Evolutionary conservation across 1,140 invertebrate genomes (phyloP).

Genomic region (Neodiprion lecontei): DNA sequence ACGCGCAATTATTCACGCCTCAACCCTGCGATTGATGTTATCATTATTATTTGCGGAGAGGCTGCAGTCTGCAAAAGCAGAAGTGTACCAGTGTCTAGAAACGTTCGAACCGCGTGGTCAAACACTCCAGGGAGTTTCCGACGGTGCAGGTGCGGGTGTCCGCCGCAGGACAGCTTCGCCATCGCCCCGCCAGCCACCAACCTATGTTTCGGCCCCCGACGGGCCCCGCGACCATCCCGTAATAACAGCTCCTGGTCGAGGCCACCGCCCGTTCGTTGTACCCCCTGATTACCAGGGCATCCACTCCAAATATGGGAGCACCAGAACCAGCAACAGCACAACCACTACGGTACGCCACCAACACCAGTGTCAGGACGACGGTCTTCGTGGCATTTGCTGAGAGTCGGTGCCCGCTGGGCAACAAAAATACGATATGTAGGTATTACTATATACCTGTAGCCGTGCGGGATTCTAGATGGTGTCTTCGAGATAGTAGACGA

Average conservation of each 20-base stretch:
- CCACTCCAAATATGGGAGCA: constrained; percentile 15
- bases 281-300: constrained; percentile 13
- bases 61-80: not conserved
- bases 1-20: not conserved
- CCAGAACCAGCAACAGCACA: not conserved
- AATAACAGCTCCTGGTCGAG: constrained; percentile 15
- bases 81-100: not conserved
- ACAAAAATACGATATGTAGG: not conserved
- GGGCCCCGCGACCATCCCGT: constrained; percentile 9
- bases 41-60: not conserved
- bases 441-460: not conserved
- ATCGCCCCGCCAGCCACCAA: not conserved
- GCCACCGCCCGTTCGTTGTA: constrained; percentile 10
- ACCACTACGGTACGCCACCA: not conserved
- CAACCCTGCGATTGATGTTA: not conserved
- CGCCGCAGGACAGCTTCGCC: not conserved
- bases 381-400: not conserved
- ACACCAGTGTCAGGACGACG: not conserved
- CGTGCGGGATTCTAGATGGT: not conserved
- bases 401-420: not conserved
- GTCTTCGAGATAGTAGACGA: not conserved
- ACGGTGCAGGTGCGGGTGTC: not conserved
- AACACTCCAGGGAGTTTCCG: not conserved
- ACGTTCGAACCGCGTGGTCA: not conserved
- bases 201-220: not conserved